A percentile compares a stretch with the other conserved stretches of the same genome.
These are phyloP conservation scores for Pseudococcus longispinus DNA, from an alignment of 2,888 invertebrate species.

Conservation along the genomic window DNA sequence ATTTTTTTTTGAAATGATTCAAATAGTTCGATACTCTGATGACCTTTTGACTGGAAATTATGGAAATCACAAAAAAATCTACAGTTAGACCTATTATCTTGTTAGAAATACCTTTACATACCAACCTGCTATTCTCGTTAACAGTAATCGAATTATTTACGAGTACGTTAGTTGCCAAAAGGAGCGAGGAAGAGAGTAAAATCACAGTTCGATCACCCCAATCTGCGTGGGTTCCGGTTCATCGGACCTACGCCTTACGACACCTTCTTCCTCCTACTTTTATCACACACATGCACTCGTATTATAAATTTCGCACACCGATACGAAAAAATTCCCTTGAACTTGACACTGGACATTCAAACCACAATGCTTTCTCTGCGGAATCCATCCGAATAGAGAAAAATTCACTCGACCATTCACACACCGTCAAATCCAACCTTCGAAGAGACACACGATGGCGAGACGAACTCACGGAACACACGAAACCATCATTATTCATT, in stretches of 20 bases:
- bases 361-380: neutral
- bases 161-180: neutral
- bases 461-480: neutral
- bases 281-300: no score
- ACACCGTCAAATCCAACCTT: neutral
- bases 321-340: neutral
- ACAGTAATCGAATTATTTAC: neutral
- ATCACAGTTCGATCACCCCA: slow-evolving; percentile 4
- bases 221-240: neutral
- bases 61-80: neutral
- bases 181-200: neutral
- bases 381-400: no score
- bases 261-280: neutral
- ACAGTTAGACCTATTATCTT: neutral
- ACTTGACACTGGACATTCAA: neutral
- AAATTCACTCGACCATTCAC: neutral
- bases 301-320: neutral
- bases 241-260: neutral
- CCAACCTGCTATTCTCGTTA: neutral
- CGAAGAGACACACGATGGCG: neutral
- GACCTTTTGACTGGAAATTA: neutral
- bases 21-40: no score
- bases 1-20: no score
- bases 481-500: slow-evolving; percentile 6
- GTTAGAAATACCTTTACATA: neutral